Base-by-base conservation (phyloP, 2,113 vertebrate species). In the Castor canadensis region DNA sequence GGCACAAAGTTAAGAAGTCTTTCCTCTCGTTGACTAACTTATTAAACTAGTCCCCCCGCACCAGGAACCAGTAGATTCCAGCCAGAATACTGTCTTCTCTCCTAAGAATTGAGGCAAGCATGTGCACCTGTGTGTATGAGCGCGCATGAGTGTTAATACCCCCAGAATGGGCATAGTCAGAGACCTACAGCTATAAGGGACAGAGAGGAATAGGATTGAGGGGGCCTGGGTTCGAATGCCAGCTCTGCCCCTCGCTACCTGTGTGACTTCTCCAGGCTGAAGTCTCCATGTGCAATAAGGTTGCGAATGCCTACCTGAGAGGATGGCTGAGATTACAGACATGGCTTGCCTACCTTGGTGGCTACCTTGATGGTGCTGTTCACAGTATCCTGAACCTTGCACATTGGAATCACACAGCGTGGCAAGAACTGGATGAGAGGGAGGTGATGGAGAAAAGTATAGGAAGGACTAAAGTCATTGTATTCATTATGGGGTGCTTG, bases 11-110 rank as follows among this genome's bases (percentile, higher is more conserved):
- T 79, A 85, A 90, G 81, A 60, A 89, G 35, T 13, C 84, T 94
- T 95, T 92, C 43, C n/a, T 66, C 16, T 80, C 30, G 11, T 32
- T 64, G 52, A 79, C 73, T 81, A 26, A 66, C 49, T 77, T 75
- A 64, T 64, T 89, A 95, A 92, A 56, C 62, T 80, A 11, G 52
- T 84, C 40, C 30, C n/a, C 71, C 58, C 62, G 75, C 20, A 45
- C 87, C 73, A 67, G 89, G 47, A 94, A 75, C 81, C 81, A 64
- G 47, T 49, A 79, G 24, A 49, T 95, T 90, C 67, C 73, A 95
- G 35, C 6, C 77, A 47, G 73, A 72, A 94, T 60, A 45, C n/a
- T 66, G 15, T 66, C 91, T 77, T 82, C 49, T 85, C 73, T 35
- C 66, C 87, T 85, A 47, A 92, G 56, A 88, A 32, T 86, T 72